Conservation (phyloP, 2,113 vertebrate genomes). For the Alosa alosa region DNA sequence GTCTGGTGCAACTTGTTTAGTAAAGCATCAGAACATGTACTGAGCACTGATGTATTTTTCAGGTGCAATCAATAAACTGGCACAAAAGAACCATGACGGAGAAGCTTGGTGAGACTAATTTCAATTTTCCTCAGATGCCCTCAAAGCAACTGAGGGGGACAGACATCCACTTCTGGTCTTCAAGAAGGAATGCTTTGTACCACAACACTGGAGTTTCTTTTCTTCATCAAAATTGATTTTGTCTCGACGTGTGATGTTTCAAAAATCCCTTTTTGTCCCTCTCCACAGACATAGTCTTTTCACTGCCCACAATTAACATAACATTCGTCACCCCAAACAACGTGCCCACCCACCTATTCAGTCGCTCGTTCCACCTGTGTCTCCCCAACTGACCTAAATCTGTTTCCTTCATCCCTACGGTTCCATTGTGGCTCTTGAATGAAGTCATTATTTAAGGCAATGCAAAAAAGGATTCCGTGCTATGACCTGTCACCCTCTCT, state of each 20-base stretch:
- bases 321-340: conserved; percentile 1
- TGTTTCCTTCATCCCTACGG: conserved; percentile 55
- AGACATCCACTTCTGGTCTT: background rate
- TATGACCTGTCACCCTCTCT: conserved; percentile 18
- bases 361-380: background rate
- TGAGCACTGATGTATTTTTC: background rate
- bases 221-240: background rate
- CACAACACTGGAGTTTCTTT: background rate
- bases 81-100: background rate
- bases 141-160: background rate
- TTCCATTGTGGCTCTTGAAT: conserved; percentile 52
- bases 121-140: background rate
- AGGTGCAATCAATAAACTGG: background rate
- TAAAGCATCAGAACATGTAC: background rate
- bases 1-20: background rate
- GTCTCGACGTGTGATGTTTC: background rate
- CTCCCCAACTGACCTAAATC: conserved; percentile 27
- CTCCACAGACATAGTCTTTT: background rate
- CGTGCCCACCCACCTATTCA: conserved; percentile 27
- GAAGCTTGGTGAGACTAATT: background rate
- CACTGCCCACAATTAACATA: background rate
- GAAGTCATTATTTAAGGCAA: conserved; percentile 61
- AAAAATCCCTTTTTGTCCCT: background rate
- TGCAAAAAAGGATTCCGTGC: conserved; percentile 45
- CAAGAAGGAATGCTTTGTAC: background rate